Evolutionary conservation across 2,797 vertebrate genomes (phyloP).

Genomic region (Xerus rutilus): DNA sequence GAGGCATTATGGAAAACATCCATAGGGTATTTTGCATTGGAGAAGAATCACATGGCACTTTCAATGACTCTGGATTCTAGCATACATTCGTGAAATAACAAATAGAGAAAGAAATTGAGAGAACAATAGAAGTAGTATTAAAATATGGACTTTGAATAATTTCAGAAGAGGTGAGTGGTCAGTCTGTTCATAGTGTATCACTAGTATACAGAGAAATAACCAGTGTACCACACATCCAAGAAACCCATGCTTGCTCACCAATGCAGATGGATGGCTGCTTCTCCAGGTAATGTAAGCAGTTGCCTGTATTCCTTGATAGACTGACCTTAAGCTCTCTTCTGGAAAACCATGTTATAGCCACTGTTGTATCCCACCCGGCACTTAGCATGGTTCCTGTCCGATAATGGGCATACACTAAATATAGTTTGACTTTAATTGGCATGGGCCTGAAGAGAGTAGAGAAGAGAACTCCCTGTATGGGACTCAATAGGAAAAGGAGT

Average conservation of each 20-base stretch:
- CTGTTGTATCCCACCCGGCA: neutral
- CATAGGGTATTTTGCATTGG: neutral
- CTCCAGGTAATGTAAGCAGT: neutral
- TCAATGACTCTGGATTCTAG: neutral
- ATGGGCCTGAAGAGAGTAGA: neutral
- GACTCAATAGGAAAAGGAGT: neutral
- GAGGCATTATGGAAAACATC: neutral
- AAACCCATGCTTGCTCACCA: neutral
- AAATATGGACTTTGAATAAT: constrained; percentile 5
- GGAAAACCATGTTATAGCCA: neutral
- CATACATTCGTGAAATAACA: neutral
- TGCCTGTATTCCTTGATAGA: neutral
- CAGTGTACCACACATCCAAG: neutral
- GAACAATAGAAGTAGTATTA: neutral
- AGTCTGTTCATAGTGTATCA: neutral
- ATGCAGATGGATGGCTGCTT: neutral
- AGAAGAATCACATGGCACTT: neutral
- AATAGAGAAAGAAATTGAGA: neutral
- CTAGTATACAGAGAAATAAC: neutral
- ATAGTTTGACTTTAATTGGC: neutral
- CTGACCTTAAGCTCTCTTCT: neutral
- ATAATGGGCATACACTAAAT: neutral
- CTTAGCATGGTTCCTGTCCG: neutral
- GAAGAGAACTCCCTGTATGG: neutral
- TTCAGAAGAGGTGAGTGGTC: neutral